These are phyloP conservation scores for Aphyosemion australe DNA, from an alignment of 2,113 vertebrate genomes.

Conservation along the genomic window DNA sequence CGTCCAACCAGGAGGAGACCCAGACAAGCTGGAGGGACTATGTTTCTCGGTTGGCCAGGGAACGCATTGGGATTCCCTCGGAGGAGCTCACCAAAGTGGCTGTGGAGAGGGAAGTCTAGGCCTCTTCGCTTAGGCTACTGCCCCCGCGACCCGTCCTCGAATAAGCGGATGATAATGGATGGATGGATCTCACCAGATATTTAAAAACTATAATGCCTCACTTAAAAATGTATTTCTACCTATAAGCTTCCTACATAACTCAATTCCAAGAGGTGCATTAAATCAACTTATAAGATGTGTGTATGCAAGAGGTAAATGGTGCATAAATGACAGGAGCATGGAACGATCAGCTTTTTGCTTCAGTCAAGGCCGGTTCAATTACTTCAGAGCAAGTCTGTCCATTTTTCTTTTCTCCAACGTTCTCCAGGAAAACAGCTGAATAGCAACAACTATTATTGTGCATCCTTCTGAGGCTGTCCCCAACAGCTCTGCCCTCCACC, in stretches of 20 bases:
- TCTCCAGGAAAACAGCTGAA: slow-evolving; percentile 14
- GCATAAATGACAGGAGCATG: not conserved
- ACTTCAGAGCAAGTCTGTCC: slow-evolving; percentile 7
- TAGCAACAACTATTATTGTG: slow-evolving; percentile 14
- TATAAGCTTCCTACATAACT: not conserved
- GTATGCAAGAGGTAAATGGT: not conserved
- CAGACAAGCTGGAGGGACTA: too few species aligned
- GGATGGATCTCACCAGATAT: too few species aligned
- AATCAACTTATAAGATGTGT: not conserved
- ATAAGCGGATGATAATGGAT: too few species aligned
- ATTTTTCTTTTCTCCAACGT: not conserved
- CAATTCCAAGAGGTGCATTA: not conserved
- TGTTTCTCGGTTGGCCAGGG: too few species aligned
- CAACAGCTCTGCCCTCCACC: slow-evolving; percentile 11
- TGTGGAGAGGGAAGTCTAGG: too few species aligned
- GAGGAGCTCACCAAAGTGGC: too few species aligned
- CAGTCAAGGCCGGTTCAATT: not conserved
- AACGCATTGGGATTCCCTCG: too few species aligned
- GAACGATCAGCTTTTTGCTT: not conserved
- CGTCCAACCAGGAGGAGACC: too few species aligned
- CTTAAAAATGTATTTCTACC: not conserved
- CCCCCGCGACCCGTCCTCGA: too few species aligned
- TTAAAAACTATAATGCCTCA: too few species aligned
- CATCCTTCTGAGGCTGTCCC: slow-evolving; percentile 1
- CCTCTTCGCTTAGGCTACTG: too few species aligned